Base-by-base conservation (phyloP, 2,113 vertebrate genomes). In the Daphoenositta chrysoptera region DNA sequence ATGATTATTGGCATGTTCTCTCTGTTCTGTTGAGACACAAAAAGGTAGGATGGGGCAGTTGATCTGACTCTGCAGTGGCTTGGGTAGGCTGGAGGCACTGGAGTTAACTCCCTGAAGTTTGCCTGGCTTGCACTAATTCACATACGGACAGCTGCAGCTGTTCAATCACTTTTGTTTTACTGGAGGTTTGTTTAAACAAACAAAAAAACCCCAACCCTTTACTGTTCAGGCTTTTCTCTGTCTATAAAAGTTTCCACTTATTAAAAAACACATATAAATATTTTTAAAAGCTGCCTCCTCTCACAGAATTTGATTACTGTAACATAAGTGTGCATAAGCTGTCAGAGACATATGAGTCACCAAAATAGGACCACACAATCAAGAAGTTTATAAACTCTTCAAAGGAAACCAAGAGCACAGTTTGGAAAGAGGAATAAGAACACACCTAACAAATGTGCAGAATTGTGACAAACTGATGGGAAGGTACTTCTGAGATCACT, bases 281-380 rank as follows among this genome's bases (percentile, higher is more conserved):
- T 93, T 96, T 95, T 81, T 84, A 57, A 93, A 89, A 70, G 48
- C 80, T 89, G 86, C 64, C 83, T 94, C 79, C 76, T 90, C 79
- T 86, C 68, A 51, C 56, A 83, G 40, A 83, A 83, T 73, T 88
- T 88, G 79, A 93, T 94, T 94, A 88, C 86, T 75, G 53, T 37
- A 96, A 77, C 8, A 0, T 58, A 94, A 95, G 87, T 87, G 94
- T 69, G 37, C 63, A 28, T 80, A 83, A 93, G n/a, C 92, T 89
- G 64, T 61, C 53, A 85, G 76, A 94, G 68, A 73, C 37, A 58
- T 9, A 19, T 2, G 22, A 94, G 53, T 79, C 72, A 87, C 83
- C 14, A 64, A 65, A 88, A 91, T 4, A 47, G 70, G 89, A 94
- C 86, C 88, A 89, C 79, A 93, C 51, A 92, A 84, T 90, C 80